A percentile compares a stretch with the other conserved stretches of the same genome.
Evolutionary conservation across 2,113 vertebrate genomes (phyloP).

Genomic region (Erinaceus europaeus): DNA sequence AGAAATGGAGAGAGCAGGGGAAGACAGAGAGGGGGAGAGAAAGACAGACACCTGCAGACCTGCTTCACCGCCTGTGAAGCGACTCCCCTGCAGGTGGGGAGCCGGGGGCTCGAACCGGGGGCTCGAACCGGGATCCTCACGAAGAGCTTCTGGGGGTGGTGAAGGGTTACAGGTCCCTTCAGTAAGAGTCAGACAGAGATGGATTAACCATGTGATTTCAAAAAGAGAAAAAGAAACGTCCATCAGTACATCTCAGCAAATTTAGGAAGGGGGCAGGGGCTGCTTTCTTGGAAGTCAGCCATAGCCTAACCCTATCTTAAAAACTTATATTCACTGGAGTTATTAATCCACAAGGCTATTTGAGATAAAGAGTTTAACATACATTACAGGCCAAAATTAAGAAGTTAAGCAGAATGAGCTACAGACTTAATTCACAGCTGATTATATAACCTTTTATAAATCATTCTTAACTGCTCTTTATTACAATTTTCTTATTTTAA

Average conservation of each 20-base stretch:
- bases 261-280: neutral
- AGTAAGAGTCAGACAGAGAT: constrained; percentile 6
- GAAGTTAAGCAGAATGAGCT: constrained; percentile 27
- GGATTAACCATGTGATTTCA: neutral
- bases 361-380: constrained; percentile 49
- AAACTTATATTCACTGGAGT: constrained; percentile 26
- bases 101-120: too few relatives aligned
- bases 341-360: constrained; percentile 44
- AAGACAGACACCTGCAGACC: too few relatives aligned
- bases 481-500: constrained; percentile 6
- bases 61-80: too few relatives aligned
- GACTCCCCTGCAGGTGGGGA: too few relatives aligned
- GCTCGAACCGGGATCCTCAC: neutral
- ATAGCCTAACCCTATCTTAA: constrained; percentile 3
- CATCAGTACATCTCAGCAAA: neutral
- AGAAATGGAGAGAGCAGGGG: too few relatives aligned
- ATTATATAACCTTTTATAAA: constrained; percentile 36
- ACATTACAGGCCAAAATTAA: constrained; percentile 41
- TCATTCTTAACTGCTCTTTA: constrained; percentile 42
- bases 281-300: neutral
- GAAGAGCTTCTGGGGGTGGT: neutral
- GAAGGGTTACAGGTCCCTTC: neutral
- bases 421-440: constrained; percentile 31
- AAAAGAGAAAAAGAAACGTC: neutral
- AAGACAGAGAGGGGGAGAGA: too few relatives aligned